Evolutionary conservation across 2,888 invertebrate genomes (phyloP).

Genomic region (Ellobium chinense): DNA sequence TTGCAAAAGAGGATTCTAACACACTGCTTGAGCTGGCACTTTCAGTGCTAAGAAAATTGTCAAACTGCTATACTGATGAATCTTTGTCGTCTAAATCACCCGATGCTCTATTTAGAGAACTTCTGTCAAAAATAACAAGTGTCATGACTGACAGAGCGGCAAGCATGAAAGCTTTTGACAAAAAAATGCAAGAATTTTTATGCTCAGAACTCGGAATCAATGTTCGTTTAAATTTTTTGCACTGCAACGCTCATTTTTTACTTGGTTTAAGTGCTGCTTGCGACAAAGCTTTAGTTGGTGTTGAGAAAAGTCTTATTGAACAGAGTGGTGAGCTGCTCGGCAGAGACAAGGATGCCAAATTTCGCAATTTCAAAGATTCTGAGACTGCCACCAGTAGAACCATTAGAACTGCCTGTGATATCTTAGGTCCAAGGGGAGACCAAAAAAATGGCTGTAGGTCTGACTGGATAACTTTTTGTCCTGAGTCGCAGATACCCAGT

Average conservation of each 20-base stretch:
- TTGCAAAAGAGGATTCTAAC: neutral
- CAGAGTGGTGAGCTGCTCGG: too few relatives aligned
- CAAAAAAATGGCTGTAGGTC: constrained; percentile 18
- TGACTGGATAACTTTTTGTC: neutral
- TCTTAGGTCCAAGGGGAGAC: constrained; percentile 3
- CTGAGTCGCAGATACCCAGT: neutral
- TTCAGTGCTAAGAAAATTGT: neutral
- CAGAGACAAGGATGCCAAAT: neutral
- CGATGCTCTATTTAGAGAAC: neutral
- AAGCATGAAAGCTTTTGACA: neutral
- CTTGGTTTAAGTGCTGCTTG: neutral
- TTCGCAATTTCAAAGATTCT: too few relatives aligned
- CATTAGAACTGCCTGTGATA: constrained; percentile 6
- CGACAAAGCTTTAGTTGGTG: neutral
- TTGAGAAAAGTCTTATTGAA: neutral
- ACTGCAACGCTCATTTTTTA: constrained; percentile 3
- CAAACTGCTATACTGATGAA: neutral
- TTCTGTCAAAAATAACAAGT: neutral
- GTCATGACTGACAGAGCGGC: neutral
- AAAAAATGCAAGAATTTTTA: too few relatives aligned
- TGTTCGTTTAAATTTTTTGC: neutral
- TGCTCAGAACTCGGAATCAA: neutral
- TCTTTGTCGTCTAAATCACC: neutral
- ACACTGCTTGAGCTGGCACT: neutral
- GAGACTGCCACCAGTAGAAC: neutral